These are phyloP conservation scores for Pseudorectes ferrugineus DNA, from an alignment of 2,113 vertebrate species.

Conservation along the genomic window DNA sequence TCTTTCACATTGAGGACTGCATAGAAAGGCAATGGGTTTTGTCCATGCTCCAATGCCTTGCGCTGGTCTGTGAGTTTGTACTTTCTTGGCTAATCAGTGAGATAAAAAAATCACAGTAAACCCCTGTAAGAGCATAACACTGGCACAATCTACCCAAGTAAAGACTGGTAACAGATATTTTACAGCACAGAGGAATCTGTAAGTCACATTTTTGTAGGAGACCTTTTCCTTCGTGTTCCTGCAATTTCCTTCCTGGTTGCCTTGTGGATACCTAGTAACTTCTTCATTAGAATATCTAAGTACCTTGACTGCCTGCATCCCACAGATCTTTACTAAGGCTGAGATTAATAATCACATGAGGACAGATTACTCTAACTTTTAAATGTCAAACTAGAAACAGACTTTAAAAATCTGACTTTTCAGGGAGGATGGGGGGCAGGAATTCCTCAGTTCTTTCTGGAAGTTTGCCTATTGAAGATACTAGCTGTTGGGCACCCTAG, in stretches of 20 bases:
- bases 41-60: conserved; percentile 67
- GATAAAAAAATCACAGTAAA: background rate
- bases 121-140: background rate
- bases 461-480: background rate
- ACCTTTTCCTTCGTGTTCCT: background rate
- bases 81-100: conserved; percentile 28
- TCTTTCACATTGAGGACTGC: conserved; percentile 76
- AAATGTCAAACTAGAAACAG: background rate
- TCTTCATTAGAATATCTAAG: background rate
- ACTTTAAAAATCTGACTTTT: background rate
- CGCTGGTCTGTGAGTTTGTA: conserved; percentile 71
- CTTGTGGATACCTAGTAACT: background rate
- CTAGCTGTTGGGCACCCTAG: background rate
- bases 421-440: fast-evolving
- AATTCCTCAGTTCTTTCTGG: background rate
- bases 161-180: background rate
- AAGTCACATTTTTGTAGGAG: background rate
- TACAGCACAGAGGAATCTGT: background rate
- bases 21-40: conserved; percentile 79
- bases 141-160: background rate
- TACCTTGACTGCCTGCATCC: background rate
- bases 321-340: background rate
- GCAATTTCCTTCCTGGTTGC: background rate
- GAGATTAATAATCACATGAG: background rate
- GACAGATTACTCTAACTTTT: background rate